phyloP scores from a whole-genome alignment of 1,140 invertebrate species.

The Pseudomyrmex sp. region DNA sequence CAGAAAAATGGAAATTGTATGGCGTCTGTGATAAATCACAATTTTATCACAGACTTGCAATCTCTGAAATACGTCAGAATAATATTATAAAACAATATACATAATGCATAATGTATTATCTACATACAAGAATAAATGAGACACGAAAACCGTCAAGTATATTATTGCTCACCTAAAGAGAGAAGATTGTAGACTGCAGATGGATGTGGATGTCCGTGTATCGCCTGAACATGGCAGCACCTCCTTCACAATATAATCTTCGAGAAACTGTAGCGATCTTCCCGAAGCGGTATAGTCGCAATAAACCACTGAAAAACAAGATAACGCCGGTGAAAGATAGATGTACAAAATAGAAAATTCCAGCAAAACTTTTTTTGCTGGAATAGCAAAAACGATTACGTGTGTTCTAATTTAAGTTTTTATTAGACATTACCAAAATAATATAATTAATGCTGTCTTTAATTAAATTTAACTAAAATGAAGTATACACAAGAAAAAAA shows the following conservation, averaged over 20 bases:
- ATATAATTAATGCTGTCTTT: no score
- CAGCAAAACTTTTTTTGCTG: no score
- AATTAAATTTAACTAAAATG: no score
- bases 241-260: conserved; percentile 93
- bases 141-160: background rate
- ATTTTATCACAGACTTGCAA: conserved; percentile 16
- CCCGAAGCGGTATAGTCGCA: conserved; percentile 94
- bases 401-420: no score
- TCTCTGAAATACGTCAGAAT: background rate
- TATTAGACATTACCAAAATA: no score
- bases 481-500: no score
- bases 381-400: no score
- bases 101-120: background rate
- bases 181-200: conserved; percentile 95
- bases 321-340: conserved; percentile 12
- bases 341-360: conserved; percentile 10
- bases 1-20: background rate
- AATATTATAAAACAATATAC: no score
- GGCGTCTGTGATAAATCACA: background rate
- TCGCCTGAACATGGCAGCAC: conserved; percentile 95
- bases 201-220: conserved; percentile 93
- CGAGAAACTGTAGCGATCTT: conserved; percentile 93
- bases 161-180: conserved; percentile 90
- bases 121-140: conserved; percentile 31
- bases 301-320: conserved; percentile 90